Evolutionary conservation across 1,140 invertebrate genomes (phyloP).

Genomic region (Dufourea novaeangliae): DNA sequence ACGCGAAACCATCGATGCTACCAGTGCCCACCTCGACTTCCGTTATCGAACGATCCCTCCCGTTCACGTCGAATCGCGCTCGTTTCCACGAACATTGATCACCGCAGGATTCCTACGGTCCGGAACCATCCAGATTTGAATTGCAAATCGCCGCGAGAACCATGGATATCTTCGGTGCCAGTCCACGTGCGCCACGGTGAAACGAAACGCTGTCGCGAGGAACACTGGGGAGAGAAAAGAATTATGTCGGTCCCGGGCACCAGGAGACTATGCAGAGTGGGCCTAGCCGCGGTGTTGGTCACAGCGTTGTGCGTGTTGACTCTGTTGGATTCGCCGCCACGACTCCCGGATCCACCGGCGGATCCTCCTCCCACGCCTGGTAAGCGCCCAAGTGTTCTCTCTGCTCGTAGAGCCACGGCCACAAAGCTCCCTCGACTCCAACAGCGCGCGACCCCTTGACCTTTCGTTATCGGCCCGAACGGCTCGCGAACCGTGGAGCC

Average conservation of each 20-base stretch:
- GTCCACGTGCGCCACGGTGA: constrained; percentile 8
- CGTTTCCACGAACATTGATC: constrained; percentile 2
- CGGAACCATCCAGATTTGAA: constrained; percentile 26
- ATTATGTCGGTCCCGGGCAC: constrained; percentile 75
- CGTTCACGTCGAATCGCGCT: background rate
- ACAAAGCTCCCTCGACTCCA: constrained; percentile 46
- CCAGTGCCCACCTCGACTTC: background rate
- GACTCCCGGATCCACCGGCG: constrained; percentile 74
- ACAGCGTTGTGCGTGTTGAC: constrained; percentile 76
- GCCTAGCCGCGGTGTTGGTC: constrained; percentile 74
- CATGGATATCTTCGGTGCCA: constrained; percentile 12
- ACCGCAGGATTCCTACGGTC: background rate
- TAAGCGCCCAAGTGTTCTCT: constrained; percentile 72
- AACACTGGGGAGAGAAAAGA: constrained; percentile 30
- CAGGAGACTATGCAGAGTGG: constrained; percentile 77
- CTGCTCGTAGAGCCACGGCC: constrained; percentile 13
- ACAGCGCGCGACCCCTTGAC: constrained; percentile 53
- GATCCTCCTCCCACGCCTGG: constrained; percentile 76
- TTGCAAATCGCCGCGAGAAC: constrained; percentile 34
- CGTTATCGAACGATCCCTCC: background rate
- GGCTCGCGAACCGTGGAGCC: constrained; percentile 38
- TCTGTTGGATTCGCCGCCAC: constrained; percentile 76
- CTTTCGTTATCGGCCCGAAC: constrained; percentile 65
- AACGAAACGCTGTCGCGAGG: constrained; percentile 12
- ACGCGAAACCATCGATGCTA: background rate